Percentiles rank a stretch among this genome's conserved stretches.
Evolutionary conservation across 2,888 invertebrate genomes (phyloP).

Genomic region (Furcula furcula): DNA sequence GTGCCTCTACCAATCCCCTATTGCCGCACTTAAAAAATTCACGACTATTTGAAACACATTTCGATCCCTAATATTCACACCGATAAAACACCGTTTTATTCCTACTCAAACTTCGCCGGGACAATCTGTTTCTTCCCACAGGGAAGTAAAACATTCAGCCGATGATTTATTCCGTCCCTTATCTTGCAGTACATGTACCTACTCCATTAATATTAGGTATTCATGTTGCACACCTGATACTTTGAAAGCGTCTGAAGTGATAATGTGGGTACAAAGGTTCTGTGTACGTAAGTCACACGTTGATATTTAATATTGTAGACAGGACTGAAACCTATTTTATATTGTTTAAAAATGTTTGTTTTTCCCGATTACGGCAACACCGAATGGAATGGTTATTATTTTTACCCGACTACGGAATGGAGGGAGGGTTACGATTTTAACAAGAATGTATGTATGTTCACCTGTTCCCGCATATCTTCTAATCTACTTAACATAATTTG

Average conservation of each 20-base stretch:
- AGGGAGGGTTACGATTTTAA: too few relatives aligned
- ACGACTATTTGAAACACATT: conserved; percentile 36
- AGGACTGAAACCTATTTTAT: not conserved
- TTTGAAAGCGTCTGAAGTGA: conserved; percentile 54
- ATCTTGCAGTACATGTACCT: conserved; percentile 54
- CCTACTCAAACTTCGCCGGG: conserved; percentile 27
- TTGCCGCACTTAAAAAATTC: conserved; percentile 31
- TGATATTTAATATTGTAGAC: not conserved
- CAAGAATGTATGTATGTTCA: too few relatives aligned
- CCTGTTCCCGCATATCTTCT: too few relatives aligned
- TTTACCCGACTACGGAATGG: too few relatives aligned
- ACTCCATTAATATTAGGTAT: conserved; percentile 79
- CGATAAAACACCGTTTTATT: conserved; percentile 31
- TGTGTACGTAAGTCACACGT: conserved; percentile 10
- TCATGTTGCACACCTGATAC: conserved; percentile 76
- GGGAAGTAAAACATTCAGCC: conserved; percentile 61
- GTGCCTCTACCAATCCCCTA: conserved; percentile 8
- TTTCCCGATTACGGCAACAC: too few relatives aligned
- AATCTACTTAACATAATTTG: too few relatives aligned
- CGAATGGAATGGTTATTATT: too few relatives aligned
- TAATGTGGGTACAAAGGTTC: conserved; percentile 13
- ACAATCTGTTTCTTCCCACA: conserved; percentile 74
- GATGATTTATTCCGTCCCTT: conserved; percentile 74
- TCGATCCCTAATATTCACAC: conserved; percentile 30
- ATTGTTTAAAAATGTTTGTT: too few relatives aligned